Evolutionary conservation across 2,113 vertebrate genomes (phyloP), one percentile per base, ranked within the genome.

Genomic region (Pipra filicauda): DNA sequence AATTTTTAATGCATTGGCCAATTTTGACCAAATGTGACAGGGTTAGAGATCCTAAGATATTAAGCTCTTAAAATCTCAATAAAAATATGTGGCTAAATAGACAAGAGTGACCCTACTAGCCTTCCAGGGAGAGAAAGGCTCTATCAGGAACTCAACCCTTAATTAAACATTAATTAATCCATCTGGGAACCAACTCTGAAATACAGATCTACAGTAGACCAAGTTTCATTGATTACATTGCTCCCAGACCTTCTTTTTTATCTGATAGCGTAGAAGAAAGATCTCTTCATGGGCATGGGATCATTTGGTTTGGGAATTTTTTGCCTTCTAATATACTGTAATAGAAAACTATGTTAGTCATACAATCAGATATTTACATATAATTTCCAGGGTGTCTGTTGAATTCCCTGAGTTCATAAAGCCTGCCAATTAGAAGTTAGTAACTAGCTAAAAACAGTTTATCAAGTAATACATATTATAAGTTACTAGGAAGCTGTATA

Each of bases 101-200:
- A 89, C 90, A 82, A 71, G 21, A 88, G 57, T 95, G 93, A 95
- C 93, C 90, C 41, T 95, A 20, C 89, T 95, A 94, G 82, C 78
- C 81, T 93, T 90, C 39, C 54, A 94, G 67, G 78, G 62, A 88
- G 74, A 94, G 48, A 91, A 89, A 69, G 88, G 58, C 84, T 88
- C 41, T 94, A 93, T 93, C 81, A 44, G 78, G 73, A 93, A 90
- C 82, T 91, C 74, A 82, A 30, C 44, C 71, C 61, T 89, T 95
- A 91, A 94, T 88, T 94, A 88, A 79, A 85, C 66, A 78, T 95
- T 94, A 93, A 94, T 95, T 74, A 96, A 94, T 91, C 78, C 74
- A 89, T 78, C 71, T 94, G 85, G 81, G 74, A 95, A 37, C 52
- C 39, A 33, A 26, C 55, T 65, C 51, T 51, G 11, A 87, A 84